A percentile compares a stretch with the other conserved stretches of the same genome.
phyloP scores from a whole-genome alignment of 1,140 invertebrate species.

The Trachymyrmex cornetzi region DNA sequence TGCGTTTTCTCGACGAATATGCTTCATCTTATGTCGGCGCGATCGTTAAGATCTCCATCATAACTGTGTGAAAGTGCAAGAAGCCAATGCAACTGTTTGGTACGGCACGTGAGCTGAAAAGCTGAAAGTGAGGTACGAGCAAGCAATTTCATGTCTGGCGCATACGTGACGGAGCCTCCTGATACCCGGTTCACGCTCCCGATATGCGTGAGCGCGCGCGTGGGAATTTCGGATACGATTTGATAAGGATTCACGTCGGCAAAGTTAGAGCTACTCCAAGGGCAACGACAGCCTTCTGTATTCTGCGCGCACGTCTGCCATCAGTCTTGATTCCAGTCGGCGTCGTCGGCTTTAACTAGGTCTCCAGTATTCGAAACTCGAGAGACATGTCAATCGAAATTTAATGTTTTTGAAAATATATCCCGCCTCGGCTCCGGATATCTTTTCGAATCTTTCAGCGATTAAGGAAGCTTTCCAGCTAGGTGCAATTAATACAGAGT shows the following conservation, averaged over 20 bases:
- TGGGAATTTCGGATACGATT: conserved; percentile 77
- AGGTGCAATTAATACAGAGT: too few species aligned
- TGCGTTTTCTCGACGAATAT: conserved; percentile 13
- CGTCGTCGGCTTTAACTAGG: conserved; percentile 63
- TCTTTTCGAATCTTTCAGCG: neutral
- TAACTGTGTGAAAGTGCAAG: conserved; percentile 74
- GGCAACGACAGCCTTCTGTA: conserved; percentile 64
- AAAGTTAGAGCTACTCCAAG: conserved; percentile 42
- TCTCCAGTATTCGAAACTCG: conserved; percentile 59
- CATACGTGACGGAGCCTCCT: conserved; percentile 65
- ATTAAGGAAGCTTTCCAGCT: too few species aligned
- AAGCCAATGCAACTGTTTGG: conserved; percentile 55
- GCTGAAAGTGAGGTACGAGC: conserved; percentile 67
- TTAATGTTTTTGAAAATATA: conserved; percentile 46
- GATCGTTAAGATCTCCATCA: conserved; percentile 73
- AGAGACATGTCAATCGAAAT: conserved; percentile 65
- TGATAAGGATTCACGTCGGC: conserved; percentile 70
- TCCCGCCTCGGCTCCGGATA: neutral
- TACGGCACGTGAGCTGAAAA: conserved; percentile 74
- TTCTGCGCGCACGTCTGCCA: conserved; percentile 67
- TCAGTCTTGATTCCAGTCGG: conserved; percentile 64
- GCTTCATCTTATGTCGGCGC: neutral
- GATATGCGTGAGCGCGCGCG: conserved; percentile 61
- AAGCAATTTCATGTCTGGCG: conserved; percentile 71
- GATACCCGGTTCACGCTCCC: conserved; percentile 20